Base-by-base conservation (phyloP, 2,113 vertebrate species). In the Meleagris gallopavo region DNA sequence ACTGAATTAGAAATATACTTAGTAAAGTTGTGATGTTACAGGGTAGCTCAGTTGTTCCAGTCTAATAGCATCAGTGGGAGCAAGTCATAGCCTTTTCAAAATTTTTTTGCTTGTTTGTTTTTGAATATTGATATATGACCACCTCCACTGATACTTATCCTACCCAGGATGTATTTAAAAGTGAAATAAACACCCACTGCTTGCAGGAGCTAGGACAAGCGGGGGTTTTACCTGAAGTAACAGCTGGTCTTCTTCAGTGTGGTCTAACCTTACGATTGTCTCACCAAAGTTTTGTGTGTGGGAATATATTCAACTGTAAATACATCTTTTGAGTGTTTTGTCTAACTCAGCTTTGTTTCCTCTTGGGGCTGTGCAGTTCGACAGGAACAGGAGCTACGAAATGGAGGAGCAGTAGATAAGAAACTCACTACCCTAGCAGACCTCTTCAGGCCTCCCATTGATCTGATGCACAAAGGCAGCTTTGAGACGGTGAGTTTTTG, bases 401-500 rank as follows among this genome's bases (percentile, higher is more conserved):
- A 99, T 11, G 99, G 99, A 95, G 99, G 98, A 21, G 98, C 99
- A 1, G 98, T 99, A 96, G 99, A 99, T 97, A 99, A 99, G 98
- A 99, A 99, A 97, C 98, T 99, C 57, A 99, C 99, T 75, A 99
- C 99, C 10, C 97, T 99, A 95, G 99, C 99, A 76, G 99, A 99
- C 96, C 98, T 99, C 43, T 99, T 99, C 97, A 98, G 99, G 86
- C 99, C 99, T 72, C 99, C 99, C 82, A 99, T 99, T 92, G 99
- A 99, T 94, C 98, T 99, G 96, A 99, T 99, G 99, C 99, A 99
- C 98, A 99, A 99, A 98, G 99, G 99, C 97, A 99, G 99, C 98
- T 99, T 99, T 98, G 99, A 99, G 97, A 99, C 99, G 90, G 99
- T 99, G 96, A 98, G 98, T 94, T 86, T 30, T 43, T 89, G 29